Conservation (phyloP, 2,113 vertebrate genomes). For the Apaloderma vittatum region DNA sequence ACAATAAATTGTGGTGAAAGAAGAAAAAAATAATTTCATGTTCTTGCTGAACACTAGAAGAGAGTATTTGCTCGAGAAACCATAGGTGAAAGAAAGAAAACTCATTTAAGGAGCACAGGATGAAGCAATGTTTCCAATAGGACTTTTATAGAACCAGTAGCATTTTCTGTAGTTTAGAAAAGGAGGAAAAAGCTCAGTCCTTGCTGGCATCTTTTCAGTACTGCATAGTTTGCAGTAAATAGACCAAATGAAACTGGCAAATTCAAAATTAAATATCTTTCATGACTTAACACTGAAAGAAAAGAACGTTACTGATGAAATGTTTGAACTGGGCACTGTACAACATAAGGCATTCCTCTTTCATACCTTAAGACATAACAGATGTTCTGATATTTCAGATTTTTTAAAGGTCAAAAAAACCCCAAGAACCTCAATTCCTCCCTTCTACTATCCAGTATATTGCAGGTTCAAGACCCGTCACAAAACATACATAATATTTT, state of each 20-base stretch:
- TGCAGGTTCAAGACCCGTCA: neutral
- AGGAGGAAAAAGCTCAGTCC: neutral
- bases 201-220: neutral
- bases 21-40: neutral
- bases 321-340: neutral
- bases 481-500: neutral
- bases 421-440: neutral
- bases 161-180: neutral
- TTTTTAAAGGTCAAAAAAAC: neutral
- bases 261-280: slow-evolving; percentile 10
- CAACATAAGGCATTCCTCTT: neutral
- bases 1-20: neutral
- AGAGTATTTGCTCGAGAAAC: neutral
- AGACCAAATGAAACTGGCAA: neutral
- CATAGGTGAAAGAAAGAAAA: neutral
- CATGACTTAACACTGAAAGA: neutral
- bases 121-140: neutral
- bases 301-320: neutral
- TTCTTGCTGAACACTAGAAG: neutral
- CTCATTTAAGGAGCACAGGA: neutral
- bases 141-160: neutral
- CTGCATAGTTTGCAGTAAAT: neutral
- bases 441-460: neutral
- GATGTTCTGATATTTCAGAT: neutral
- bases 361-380: neutral